Conservation (phyloP, 2,888 invertebrate genomes). For the Diarsia mendica region DNA sequence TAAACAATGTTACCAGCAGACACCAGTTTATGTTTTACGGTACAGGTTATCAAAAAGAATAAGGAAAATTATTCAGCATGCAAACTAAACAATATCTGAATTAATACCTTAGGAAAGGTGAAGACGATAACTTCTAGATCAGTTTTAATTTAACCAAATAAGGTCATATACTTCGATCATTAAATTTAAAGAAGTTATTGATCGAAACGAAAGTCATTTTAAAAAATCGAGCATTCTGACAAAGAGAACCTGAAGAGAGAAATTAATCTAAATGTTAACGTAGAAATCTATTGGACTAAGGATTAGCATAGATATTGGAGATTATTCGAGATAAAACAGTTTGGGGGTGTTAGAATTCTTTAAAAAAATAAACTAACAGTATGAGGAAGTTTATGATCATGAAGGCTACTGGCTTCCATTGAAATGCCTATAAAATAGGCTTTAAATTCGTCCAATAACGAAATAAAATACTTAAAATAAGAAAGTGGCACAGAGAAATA, state of each 20-base stretch:
- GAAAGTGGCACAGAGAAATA: not conserved
- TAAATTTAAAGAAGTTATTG: no score
- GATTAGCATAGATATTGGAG: not conserved
- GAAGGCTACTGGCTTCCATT: not conserved
- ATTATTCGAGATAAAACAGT: not conserved
- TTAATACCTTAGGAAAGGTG: not conserved
- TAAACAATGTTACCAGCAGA: not conserved
- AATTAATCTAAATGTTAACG: not conserved
- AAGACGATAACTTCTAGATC: not conserved
- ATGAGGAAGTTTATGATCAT: not conserved
- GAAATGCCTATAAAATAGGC: not conserved
- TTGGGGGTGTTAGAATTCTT: not conserved
- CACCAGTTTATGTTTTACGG: not conserved
- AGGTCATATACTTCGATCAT: not conserved
- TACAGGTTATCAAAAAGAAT: not conserved
- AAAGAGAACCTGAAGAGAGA: not conserved
- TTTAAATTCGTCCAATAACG: not conserved
- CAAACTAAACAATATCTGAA: not conserved
- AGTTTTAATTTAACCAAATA: conserved; percentile 1
- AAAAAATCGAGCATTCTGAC: no score
- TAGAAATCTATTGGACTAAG: no score
- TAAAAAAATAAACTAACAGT: not conserved
- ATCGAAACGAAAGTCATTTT: no score
- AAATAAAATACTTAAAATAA: conserved; percentile 3
- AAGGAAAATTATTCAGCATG: not conserved